These are phyloP conservation scores for Heliconius melpomene DNA, from an alignment of 1,140 invertebrate species.

Conservation along the genomic window DNA sequence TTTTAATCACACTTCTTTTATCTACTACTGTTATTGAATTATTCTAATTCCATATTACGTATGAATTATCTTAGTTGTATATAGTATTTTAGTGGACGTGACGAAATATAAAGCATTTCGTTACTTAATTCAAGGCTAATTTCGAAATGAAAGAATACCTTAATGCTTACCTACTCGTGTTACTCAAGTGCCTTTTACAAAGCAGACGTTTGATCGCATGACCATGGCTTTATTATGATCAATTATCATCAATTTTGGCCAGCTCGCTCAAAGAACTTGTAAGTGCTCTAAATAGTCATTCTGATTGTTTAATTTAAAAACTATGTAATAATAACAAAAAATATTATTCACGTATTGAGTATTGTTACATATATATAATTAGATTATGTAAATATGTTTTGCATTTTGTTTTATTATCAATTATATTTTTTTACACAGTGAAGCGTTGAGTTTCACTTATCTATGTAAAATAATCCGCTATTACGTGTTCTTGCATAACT, in stretches of 20 bases:
- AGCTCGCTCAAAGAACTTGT: not conserved
- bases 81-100: not conserved
- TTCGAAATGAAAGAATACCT: slow-evolving; percentile 11
- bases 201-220: slow-evolving; percentile 8
- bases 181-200: not conserved
- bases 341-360: too few relatives aligned
- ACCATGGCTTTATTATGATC: slow-evolving; percentile 8
- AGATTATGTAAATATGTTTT: too few relatives aligned
- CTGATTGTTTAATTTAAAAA: not conserved
- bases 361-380: too few relatives aligned
- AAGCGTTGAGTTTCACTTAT: too few relatives aligned
- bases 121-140: slow-evolving; percentile 5
- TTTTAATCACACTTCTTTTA: not conserved
- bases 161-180: not conserved
- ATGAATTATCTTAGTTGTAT: not conserved
- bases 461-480: too few relatives aligned
- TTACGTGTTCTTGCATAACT: not conserved
- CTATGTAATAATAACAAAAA: not conserved
- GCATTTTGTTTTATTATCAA: too few relatives aligned
- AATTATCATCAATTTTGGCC: slow-evolving; percentile 6
- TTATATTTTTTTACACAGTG: too few relatives aligned
- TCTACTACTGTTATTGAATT: not conserved
- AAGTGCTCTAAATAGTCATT: not conserved
- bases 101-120: not conserved
- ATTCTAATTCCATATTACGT: not conserved